Conservation (phyloP, 2,888 invertebrate species). For the Ophioninae sp. region DNA sequence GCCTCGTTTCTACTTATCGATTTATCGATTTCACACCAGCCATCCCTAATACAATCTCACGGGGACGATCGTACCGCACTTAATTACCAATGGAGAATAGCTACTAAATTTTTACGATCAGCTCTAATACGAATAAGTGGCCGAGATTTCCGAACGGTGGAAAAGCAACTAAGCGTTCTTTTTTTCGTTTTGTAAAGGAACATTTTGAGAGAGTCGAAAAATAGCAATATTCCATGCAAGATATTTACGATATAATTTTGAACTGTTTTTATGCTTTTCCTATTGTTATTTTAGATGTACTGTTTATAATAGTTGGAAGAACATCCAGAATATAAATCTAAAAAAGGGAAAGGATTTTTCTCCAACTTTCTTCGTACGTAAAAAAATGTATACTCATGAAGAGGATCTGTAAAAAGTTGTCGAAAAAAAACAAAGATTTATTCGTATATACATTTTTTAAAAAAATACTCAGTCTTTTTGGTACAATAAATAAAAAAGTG, state of each 20-base stretch:
- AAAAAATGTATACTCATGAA: too few relatives aligned
- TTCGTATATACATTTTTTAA: too few relatives aligned
- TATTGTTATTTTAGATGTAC: neutral
- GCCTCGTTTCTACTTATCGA: constrained; percentile 3
- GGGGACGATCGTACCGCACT: neutral
- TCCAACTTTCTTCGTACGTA: too few relatives aligned
- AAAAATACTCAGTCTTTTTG: too few relatives aligned
- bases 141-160: neutral
- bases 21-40: neutral
- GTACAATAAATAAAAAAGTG: too few relatives aligned
- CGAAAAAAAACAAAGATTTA: too few relatives aligned
- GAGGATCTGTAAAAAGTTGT: too few relatives aligned
- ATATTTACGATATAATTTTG: neutral
- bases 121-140: neutral
- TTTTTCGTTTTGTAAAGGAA: neutral
- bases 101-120: neutral
- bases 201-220: neutral
- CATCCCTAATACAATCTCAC: neutral
- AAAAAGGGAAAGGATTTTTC: too few relatives aligned
- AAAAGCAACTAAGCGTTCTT: neutral
- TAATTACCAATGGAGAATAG: neutral
- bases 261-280: neutral
- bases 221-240: neutral
- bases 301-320: neutral
- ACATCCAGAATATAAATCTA: neutral